Base-by-base conservation (phyloP, 2,888 invertebrate species). In the Apocheima hispidaria region DNA sequence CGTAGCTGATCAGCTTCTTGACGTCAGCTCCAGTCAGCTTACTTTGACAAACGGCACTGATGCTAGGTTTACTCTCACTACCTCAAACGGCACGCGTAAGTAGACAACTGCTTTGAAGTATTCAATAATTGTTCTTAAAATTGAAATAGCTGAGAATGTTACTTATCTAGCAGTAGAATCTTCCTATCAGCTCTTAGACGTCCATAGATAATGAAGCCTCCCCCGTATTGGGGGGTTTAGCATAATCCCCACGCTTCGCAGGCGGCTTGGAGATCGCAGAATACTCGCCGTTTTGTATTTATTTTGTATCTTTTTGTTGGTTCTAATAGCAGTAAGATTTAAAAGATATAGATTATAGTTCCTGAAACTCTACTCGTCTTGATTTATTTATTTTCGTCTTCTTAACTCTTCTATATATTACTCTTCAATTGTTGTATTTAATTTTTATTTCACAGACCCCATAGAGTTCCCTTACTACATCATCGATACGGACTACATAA, bases 401-500 rank as follows among this genome's bases (percentile, higher is more conserved):
- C 2, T 38, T 18, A 5, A 9, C n/a, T 41, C 12, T 40, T 4
- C 1, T 40, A 7, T 14, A 14, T 38, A 7, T 18, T 10, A 18
- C 20, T 38, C 4, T 14, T n/a, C 14, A 30, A 36, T 2, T 10
- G 2, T 38, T 10, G 0, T 21, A 10, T 40, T 12, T 21, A n/a
- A 12, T 10, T 21, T 1, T 52, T 53, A 16, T 16, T 76, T 72
- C 65, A n/a, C 70, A 83, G 86, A 35, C 72, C 14, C 46, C 20
- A 84, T 72, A 60, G 75, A 18, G 55, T 73, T 83, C 61, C 84
- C 84, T 2, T 86, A 83, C 62, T 82, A 81, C 78, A 74, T 87
- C 23, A 41, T 87, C 16, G 70, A 87, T 30, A 94, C 94, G 0
- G 94, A 95, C 75, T 95, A 95, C 74, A 82, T 82, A 0, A 87